phyloP scores from a whole-genome alignment of 2,113 vertebrate genomes.

The Mystacornis crossleyi region DNA sequence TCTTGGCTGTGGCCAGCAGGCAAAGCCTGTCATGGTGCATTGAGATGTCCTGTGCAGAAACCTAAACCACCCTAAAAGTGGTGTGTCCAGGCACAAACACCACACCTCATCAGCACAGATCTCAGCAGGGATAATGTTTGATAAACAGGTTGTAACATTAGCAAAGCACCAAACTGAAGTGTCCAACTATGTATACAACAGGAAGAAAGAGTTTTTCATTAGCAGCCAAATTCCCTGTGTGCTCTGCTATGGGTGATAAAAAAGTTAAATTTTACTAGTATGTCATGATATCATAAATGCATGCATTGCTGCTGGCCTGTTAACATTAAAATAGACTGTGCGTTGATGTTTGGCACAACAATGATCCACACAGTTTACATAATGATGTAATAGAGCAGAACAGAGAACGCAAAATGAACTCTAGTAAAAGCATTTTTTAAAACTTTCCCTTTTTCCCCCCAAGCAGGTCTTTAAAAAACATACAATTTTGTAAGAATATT shows the following conservation, averaged over 20 bases:
- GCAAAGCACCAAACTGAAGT: not conserved
- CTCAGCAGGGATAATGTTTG: not conserved
- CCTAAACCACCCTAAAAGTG: not conserved
- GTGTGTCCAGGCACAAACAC: not conserved
- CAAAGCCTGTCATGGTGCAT: not conserved
- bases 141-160: not conserved
- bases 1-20: not conserved
- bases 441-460: rapidly evolving
- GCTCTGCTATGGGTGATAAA: too few relatives aligned
- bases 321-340: not conserved
- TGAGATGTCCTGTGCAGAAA: not conserved
- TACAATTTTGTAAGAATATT: not conserved
- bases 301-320: not conserved
- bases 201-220: not conserved
- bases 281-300: rapidly evolving
- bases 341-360: not conserved
- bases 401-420: not conserved
- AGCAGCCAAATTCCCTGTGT: not conserved
- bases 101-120: not conserved
- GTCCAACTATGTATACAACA: not conserved
- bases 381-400: not conserved
- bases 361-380: not conserved
- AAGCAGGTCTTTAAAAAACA: not conserved
- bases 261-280: not conserved
- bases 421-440: not conserved